Evolutionary conservation across 1,140 invertebrate species (phyloP).

Genomic region (Dufourea novaeangliae): DNA sequence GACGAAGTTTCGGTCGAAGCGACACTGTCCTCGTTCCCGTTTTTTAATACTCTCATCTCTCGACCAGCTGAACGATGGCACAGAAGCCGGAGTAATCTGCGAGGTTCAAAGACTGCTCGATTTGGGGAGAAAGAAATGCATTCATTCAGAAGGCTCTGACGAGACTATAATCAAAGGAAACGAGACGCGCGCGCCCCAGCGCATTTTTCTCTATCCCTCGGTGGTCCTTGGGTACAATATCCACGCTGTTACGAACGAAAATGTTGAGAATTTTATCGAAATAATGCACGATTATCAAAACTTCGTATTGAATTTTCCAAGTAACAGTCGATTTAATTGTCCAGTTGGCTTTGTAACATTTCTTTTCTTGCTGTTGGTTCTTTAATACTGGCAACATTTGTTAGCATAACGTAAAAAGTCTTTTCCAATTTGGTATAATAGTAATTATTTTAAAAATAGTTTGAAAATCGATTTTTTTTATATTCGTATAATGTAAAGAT

Average conservation of each 20-base stretch:
- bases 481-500: no score
- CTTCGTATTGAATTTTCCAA: not conserved
- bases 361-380: no score
- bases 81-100: not conserved
- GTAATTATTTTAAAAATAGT: no score
- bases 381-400: no score
- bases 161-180: constrained; percentile 1
- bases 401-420: no score
- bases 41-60: constrained; percentile 9
- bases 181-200: not conserved
- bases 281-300: not conserved
- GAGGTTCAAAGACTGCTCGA: constrained; percentile 10
- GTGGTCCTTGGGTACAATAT: not conserved
- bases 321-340: no score
- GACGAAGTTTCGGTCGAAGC: not conserved
- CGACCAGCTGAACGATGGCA: not conserved
- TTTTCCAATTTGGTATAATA: no score
- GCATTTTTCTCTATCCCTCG: not conserved
- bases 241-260: not conserved
- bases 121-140: not conserved
- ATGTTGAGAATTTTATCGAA: not conserved
- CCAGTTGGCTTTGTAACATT: no score
- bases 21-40: not conserved
- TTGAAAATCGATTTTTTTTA: no score
- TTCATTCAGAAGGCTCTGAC: not conserved